Conservation (phyloP, 2,888 invertebrate species). For the Heterodera filipjevi region DNA sequence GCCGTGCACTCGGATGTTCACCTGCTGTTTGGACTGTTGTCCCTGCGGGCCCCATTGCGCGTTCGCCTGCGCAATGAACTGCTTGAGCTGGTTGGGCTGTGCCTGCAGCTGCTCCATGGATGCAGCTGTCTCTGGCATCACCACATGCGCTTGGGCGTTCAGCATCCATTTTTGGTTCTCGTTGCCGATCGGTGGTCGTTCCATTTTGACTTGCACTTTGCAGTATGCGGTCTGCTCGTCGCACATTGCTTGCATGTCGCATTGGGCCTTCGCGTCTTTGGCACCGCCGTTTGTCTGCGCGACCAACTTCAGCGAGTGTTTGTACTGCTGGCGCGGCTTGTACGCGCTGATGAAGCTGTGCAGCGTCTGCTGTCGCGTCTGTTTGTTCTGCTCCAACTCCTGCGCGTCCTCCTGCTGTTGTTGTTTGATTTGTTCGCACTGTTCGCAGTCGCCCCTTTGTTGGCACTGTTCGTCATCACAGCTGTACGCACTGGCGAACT, state of each 20-base stretch:
- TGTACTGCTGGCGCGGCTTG: conserved; percentile 26
- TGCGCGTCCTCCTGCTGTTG: conserved; percentile 18
- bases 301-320: conserved; percentile 29
- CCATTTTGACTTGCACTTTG: conserved; percentile 31
- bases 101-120: conserved; percentile 32
- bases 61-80: conserved; percentile 33
- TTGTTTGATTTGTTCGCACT: conserved; percentile 29
- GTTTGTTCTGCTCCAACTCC: conserved; percentile 18
- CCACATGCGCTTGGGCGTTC: conserved; percentile 41
- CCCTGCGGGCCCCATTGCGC: conserved; percentile 37
- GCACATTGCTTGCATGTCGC: conserved; percentile 39
- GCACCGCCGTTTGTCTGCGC: conserved; percentile 34
- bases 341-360: conserved; percentile 24
- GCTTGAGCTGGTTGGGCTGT: conserved; percentile 20
- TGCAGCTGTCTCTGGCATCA: conserved; percentile 47
- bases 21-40: conserved; percentile 20
- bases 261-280: conserved; percentile 28
- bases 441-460: conserved; percentile 10
- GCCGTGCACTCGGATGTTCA: conserved; percentile 36
- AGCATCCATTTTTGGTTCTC: conserved; percentile 52
- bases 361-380: conserved; percentile 22
- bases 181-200: conserved; percentile 29
- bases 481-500: conserved; percentile 37
- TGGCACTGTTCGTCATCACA: conserved; percentile 17
- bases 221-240: conserved; percentile 42